Conservation (phyloP, 2,113 vertebrate species). For the Festucalex cinctus region DNA sequence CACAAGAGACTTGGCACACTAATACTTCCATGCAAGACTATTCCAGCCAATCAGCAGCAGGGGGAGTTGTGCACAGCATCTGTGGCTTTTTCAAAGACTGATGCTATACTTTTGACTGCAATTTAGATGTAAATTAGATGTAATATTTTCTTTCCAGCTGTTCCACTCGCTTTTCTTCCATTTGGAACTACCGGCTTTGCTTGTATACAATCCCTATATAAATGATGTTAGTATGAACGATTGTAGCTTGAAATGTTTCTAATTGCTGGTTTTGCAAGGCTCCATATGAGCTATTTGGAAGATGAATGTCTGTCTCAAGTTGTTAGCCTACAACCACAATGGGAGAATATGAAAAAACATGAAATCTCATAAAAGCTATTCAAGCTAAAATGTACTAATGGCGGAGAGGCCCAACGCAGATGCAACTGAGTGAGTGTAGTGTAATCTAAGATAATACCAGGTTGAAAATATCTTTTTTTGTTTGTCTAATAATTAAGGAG, state of each 20-base stretch:
- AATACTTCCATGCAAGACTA: background rate
- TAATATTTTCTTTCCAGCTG: background rate
- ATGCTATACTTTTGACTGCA: background rate
- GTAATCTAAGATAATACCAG: no score
- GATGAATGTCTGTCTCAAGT: background rate
- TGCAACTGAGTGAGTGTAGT: no score
- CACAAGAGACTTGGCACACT: constrained; percentile 2
- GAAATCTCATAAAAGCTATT: background rate
- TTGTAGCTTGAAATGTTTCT: background rate
- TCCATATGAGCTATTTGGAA: background rate
- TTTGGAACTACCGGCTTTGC: background rate
- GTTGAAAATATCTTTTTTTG: no score
- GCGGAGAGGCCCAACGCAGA: background rate
- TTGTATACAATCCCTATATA: background rate
- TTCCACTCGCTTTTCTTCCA: background rate
- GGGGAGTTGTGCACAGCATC: background rate
- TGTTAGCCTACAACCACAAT: background rate
- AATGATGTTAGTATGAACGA: background rate
- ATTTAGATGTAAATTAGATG: background rate
- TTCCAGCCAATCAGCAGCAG: background rate
- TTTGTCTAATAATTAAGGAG: constrained; percentile 1
- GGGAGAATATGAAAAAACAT: background rate
- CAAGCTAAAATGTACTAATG: background rate
- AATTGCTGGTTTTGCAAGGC: background rate
- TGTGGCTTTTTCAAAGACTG: background rate